Base-by-base conservation (phyloP, 2,113 vertebrate genomes). In the Rhabdomys dilectus region DNA sequence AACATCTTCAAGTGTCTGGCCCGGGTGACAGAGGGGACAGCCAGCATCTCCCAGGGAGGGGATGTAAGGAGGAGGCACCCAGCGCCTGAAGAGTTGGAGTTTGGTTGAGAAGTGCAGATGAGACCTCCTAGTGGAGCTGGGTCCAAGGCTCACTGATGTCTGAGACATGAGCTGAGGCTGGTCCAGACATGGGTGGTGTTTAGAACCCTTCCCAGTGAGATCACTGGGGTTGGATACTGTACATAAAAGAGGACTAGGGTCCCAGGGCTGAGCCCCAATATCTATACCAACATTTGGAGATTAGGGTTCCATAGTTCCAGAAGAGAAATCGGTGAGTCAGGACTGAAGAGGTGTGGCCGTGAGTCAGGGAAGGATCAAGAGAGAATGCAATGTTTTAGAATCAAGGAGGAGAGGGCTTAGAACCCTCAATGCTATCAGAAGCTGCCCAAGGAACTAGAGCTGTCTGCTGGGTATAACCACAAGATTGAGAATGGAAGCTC, bases 11-110 rank as follows among this genome's bases (percentile, higher is more conserved):
- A 5, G 31, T 2, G 5, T 66, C 48, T 34, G 4, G 66, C 34
- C 75, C 2, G 22, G 73, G 80, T 36, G 45, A 1, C 29, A 3
- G 70, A 45, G 78, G 77, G 68, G 26, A 16, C 0, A n/a, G 88
- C 10, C 0, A 16, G 3, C 34, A 5, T 7, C 34, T 22, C 1
- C 19, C 24, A 10, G 3, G 1, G 3, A 0, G 34, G 36, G 31
- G 29, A 56, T 1, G 12, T 48, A 2, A 11, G n/a, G 19, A 82
- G 39, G 29, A 80, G 51, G 70, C 13, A 0, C 42, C 22, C 11
- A 1, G 0, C 1, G 26, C 22, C 31, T 10, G 10, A 53, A 64
- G 81, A 76, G 15, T 0, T 3, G 19, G 66, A 56, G 15, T 21
- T 42, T 72, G 31, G 31, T 42, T 81, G 51, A 92, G 24, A 36